These are phyloP conservation scores for Pogonognathellus flavescens DNA, from an alignment of 1,140 invertebrate species.

Conservation along the genomic window DNA sequence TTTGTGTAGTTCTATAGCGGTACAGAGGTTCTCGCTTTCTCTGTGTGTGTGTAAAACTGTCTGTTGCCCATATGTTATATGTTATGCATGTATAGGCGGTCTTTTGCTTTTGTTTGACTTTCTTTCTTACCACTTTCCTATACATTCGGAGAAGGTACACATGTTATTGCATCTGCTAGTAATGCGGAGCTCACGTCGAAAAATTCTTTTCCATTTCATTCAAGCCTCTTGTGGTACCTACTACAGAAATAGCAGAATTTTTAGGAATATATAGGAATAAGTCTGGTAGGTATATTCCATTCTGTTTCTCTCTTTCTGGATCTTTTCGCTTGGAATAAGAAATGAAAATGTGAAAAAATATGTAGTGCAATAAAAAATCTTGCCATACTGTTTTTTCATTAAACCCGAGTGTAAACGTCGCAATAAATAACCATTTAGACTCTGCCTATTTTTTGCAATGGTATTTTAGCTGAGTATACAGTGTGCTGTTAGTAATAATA, in stretches of 20 bases:
- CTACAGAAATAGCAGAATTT: too few species aligned
- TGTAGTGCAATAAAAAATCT: slow-evolving; percentile 54
- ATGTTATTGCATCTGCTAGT: too few species aligned
- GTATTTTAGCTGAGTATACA: background rate
- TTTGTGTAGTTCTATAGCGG: background rate
- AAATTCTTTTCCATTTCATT: slow-evolving; percentile 48
- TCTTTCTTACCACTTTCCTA: background rate
- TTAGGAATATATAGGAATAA: background rate
- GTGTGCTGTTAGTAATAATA: background rate
- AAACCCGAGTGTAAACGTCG: slow-evolving; percentile 52
- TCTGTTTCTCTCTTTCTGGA: background rate
- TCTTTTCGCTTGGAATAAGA: slow-evolving; percentile 42
- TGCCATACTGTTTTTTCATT: slow-evolving; percentile 52
- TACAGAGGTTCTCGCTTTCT: background rate
- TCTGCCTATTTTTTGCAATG: slow-evolving; percentile 47
- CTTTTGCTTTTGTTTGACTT: slow-evolving; percentile 22
- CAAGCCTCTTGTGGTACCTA: slow-evolving; percentile 5
- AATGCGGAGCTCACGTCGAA: too few species aligned
- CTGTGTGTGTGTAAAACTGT: background rate
- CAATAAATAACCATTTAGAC: slow-evolving; percentile 55
- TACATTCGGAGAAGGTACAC: background rate
- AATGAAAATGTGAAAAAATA: slow-evolving; percentile 55
- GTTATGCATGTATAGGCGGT: slow-evolving; percentile 21
- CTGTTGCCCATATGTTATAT: slow-evolving; percentile 10
- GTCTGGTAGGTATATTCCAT: background rate